Percentiles rank a stretch among this genome's conserved stretches.
These are phyloP conservation scores for Cephus sareptanus DNA, from an alignment of 2,888 invertebrate genomes.

Conservation along the genomic window DNA sequence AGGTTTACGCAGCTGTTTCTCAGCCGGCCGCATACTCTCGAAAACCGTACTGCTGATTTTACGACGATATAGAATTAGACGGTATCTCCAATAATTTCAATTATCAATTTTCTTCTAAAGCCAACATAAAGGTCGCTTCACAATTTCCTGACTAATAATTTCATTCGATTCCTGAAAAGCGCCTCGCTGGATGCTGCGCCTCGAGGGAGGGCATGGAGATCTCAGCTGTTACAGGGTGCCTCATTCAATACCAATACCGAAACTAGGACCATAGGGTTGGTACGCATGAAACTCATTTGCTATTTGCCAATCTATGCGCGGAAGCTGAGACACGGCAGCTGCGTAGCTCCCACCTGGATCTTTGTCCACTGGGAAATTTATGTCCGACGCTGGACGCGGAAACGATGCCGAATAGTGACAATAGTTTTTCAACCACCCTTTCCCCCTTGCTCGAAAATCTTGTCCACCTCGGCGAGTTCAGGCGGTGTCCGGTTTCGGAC, in stretches of 20 bases:
- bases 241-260: neutral
- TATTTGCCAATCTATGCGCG: neutral
- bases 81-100: neutral
- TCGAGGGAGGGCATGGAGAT: neutral
- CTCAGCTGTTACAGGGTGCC: neutral
- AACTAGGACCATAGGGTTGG: neutral
- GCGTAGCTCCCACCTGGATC: neutral
- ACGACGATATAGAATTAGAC: neutral
- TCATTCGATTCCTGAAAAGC: neutral
- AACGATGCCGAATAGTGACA: neutral
- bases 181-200: neutral
- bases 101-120: neutral
- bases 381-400: neutral
- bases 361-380: neutral
- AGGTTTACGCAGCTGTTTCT: slow-evolving; percentile 23
- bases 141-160: neutral
- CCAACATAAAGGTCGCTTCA: neutral
- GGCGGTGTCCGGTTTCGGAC: neutral
- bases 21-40: neutral
- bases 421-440: neutral
- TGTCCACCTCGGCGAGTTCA: neutral
- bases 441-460: neutral
- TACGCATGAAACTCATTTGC: neutral
- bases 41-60: neutral
- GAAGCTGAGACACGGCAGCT: neutral